Conservation (phyloP, 2,888 invertebrate genomes). For the Rhagium mordax region DNA sequence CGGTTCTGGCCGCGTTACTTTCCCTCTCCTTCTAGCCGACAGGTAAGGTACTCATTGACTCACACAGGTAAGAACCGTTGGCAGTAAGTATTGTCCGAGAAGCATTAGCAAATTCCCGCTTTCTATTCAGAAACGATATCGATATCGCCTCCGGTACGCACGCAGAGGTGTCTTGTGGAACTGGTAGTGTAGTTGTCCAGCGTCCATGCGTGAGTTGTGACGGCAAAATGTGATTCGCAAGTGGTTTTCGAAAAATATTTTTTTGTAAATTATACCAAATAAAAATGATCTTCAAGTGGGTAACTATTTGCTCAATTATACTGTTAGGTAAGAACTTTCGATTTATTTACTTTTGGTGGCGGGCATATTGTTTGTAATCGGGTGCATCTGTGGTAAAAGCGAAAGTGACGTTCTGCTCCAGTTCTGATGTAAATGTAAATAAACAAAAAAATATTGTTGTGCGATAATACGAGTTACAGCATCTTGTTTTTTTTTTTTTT, state of each 20-base stretch:
- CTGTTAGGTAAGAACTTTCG: constrained; percentile 36
- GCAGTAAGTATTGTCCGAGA: constrained; percentile 51
- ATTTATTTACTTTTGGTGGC: not conserved
- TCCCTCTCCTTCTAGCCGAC: constrained; percentile 48
- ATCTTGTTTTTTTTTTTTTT: not conserved
- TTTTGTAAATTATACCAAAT: constrained; percentile 17
- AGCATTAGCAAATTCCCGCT: constrained; percentile 57
- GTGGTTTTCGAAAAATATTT: constrained; percentile 16
- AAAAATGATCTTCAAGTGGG: constrained; percentile 37
- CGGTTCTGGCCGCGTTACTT: constrained; percentile 43
- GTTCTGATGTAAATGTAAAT: not conserved
- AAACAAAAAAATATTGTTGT: not conserved
- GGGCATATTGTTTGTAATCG: not conserved
- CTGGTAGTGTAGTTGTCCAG: constrained; percentile 16
- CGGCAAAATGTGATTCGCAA: constrained; percentile 30
- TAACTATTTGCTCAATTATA: constrained; percentile 25
- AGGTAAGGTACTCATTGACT: constrained; percentile 54
- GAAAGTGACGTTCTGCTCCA: constrained; percentile 15
- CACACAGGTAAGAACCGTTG: constrained; percentile 60
- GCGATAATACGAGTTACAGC: not conserved
- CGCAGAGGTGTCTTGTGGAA: constrained; percentile 23
- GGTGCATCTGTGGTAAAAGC: not conserved
- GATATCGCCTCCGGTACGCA: constrained; percentile 39
- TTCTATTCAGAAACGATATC: constrained; percentile 55
- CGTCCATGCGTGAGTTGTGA: constrained; percentile 13